These are phyloP conservation scores for Palythoa caribaeorum DNA, from an alignment of 92 coral and sea anemone species.

Conservation along the genomic window DNA sequence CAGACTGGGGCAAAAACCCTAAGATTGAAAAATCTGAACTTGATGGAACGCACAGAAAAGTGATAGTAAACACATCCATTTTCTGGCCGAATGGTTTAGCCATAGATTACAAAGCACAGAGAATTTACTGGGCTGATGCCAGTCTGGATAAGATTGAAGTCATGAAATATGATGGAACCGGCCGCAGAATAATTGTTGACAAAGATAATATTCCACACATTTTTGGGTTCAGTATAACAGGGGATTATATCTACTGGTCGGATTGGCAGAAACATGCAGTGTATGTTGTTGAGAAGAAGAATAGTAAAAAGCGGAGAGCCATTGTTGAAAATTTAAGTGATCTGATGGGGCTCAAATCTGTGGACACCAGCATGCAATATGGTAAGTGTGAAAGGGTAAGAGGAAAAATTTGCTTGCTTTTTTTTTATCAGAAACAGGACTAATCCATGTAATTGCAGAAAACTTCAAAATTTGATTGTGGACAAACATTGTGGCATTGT, in stretches of 20 bases:
- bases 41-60: no score
- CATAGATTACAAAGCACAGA: no score
- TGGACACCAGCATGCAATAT: slow-evolving; percentile 69
- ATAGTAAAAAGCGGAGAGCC: slow-evolving; percentile 51
- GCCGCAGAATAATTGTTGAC: slow-evolving; percentile 4
- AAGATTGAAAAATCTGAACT: no score
- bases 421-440: no score
- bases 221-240: slow-evolving; percentile 58
- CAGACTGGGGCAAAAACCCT: no score
- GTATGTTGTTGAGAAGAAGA: slow-evolving; percentile 44
- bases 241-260: slow-evolving; percentile 85
- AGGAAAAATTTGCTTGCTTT: no score
- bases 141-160: no score
- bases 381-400: slow-evolving; percentile 60
- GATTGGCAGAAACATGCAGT: slow-evolving; percentile 79
- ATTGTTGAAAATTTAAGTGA: slow-evolving; percentile 85
- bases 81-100: slow-evolving; percentile 51
- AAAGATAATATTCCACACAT: slow-evolving; percentile 73
- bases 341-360: slow-evolving; percentile 91
- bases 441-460: no score
- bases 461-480: no score
- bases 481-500: no score
- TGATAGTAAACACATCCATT: slow-evolving; percentile 79
- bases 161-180: no score
- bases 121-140: no score